Base-by-base conservation (phyloP, 1,140 invertebrate species). In the Neomicropteryx cornuta region DNA sequence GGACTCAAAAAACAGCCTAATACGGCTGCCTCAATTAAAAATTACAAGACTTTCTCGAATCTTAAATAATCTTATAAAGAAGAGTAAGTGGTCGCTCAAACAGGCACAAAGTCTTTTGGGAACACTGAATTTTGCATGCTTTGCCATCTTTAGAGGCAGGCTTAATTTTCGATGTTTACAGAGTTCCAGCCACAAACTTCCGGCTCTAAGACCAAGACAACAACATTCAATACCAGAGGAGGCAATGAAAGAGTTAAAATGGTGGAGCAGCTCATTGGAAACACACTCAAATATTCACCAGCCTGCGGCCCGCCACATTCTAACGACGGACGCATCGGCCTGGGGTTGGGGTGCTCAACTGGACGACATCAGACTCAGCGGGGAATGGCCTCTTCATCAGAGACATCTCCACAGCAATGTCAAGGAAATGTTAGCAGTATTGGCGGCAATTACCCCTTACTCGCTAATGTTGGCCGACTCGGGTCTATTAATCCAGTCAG, bases 141-240 rank as follows among this genome's bases (percentile, higher is more conserved):
- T 64, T 69, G 43, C 72, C 57, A 39, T 72, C 70, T 49, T 47
- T 64, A 36, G 66, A 67, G 18, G 70, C 70, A 47, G 39, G 8
- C 33, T 44, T 10, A 24, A 42, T 27, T 43, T 22, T 24, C 17
- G 39, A 18, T 17, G 21, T 13, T 28, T 49, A 6, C 40, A 37
- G 18, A 18, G 40, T 19, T 30, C 24, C 5, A 20, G 18, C 11
- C 39, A 37, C 22, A 36, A 11, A 36, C 10, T 36, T 8, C 8
- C 6, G 3, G 3, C 18, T 3, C n/a, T 24, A 5, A 16, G 29
- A 2, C 35, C 20, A 16, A 32, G 29, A 3, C 31, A 39, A n/a
- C 24, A 11, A 16, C 20, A 23, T 5, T 3, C 22, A 6, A 14
- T 46, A 8, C 13, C 32, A 6, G 5, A 8, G 13, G 6, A 11